Base-by-base conservation (phyloP, 2,113 vertebrate genomes). In the Scartelaos histophorus region DNA sequence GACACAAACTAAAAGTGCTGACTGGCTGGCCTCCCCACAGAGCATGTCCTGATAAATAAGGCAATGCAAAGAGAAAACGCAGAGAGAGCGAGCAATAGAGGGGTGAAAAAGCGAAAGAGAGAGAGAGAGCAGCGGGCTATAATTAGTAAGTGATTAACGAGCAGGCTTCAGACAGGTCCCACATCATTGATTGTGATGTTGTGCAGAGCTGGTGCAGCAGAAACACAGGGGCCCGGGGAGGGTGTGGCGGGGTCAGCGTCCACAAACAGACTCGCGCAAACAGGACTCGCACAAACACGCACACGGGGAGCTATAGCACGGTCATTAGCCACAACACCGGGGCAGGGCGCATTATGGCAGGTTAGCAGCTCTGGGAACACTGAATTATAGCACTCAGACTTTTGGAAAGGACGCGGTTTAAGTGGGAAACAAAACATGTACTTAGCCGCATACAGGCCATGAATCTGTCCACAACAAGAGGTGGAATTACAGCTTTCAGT, bases 141-240 rank as follows among this genome's bases (percentile, higher is more conserved):
- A 92, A 92, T 93, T 93, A 93, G 90, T 84, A 80, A 75, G 89
- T 90, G 90, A 92, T 94, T 94, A 94, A 93, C 86, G 87, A 91
- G 89, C 78, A 34, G 75, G 76, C 87, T 69, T 88, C 83, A 86
- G 85, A 89, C 82, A 71, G 76, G 83, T 90, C 85, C 84, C 79
- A 87, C 88, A 75, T 85, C 87, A 91, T 86, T 88, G 89, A 92
- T 89, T 87, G 89, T 74, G 88, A 89, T 88, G 88, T 82, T 85
- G 85, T 76, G 80, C 85, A 67, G 71, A 29, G 82, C 78, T 78
- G 79, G 80, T 70, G 81, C 76, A 75, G 83, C 68, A 53, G 78
- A 86, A 80, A 90, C 67, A 67, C 75, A 73, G 77, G 11, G 76
- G 89, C 74, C 77, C 66, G 69, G 67, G 53, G 84, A 86, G 73